Evolutionary conservation across 1,140 invertebrate species (phyloP).

Genomic region (Procambarus virginalis): DNA sequence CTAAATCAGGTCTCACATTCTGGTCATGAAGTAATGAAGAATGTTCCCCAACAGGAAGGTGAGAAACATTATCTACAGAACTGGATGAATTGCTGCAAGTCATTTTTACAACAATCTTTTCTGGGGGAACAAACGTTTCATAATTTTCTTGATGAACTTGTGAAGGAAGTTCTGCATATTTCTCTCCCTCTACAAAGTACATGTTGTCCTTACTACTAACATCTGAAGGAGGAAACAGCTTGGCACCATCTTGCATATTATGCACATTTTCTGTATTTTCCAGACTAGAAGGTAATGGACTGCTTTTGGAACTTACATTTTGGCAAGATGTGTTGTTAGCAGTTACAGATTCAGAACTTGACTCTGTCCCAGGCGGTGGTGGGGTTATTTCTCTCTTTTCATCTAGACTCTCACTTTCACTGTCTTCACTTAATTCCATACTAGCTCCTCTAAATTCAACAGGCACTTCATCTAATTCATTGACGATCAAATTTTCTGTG

Average conservation of each 20-base stretch:
- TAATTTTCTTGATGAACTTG: background rate
- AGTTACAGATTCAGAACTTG: background rate
- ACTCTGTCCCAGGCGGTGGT: background rate
- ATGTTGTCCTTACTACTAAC: background rate
- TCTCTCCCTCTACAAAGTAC: background rate
- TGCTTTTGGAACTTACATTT: background rate
- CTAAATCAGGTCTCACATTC: background rate
- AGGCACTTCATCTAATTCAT: background rate
- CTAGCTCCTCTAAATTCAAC: background rate
- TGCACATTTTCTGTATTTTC: background rate
- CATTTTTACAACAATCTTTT: background rate
- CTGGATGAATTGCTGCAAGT: background rate
- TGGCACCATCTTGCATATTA: background rate
- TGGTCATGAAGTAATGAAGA: background rate
- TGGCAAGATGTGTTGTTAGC: background rate
- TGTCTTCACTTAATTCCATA: conserved; percentile 10
- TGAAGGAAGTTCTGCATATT: background rate
- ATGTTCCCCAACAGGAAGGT: background rate
- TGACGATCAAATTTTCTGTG: conserved; percentile 18
- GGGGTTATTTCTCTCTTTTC: background rate
- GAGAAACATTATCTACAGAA: background rate
- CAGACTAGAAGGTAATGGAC: background rate
- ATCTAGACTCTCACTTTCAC: background rate
- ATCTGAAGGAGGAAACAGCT: background rate
- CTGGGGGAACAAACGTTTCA: background rate